phyloP scores from a whole-genome alignment of 2,113 vertebrate genomes.

The Podarcis muralis region DNA sequence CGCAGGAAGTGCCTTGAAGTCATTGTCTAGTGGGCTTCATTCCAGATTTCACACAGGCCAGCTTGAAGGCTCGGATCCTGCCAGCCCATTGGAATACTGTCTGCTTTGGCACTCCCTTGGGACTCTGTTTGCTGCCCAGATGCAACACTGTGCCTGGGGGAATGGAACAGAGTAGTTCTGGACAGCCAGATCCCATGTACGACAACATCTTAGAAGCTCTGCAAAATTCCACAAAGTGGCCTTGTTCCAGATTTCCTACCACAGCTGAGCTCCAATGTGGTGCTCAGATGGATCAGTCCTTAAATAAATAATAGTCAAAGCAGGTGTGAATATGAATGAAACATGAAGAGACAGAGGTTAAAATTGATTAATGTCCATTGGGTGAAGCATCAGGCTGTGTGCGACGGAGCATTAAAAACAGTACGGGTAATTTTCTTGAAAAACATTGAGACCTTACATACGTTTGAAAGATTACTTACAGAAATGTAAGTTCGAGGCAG shows the following conservation, averaged over 20 bases:
- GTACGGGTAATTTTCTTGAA: neutral
- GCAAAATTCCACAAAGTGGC: neutral
- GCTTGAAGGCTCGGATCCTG: neutral
- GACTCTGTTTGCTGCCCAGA: neutral
- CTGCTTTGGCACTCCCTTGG: neutral
- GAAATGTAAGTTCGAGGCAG: neutral
- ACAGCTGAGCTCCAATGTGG: fast-evolving
- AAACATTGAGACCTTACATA: neutral
- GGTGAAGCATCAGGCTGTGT: neutral
- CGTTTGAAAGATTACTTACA: neutral
- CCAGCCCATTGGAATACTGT: neutral
- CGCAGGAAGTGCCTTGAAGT: neutral
- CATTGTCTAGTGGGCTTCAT: neutral
- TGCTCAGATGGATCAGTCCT: neutral
- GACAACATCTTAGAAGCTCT: neutral
- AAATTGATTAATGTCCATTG: neutral
- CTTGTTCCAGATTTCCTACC: fast-evolving
- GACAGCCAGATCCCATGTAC: neutral
- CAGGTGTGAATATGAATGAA: neutral
- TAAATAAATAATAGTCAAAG: neutral
- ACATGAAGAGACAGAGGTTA: neutral
- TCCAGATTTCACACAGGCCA: constrained; percentile 7
- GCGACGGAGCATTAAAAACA: neutral
- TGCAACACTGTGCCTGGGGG: fast-evolving
- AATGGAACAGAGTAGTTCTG: fast-evolving